Conservation (phyloP, 2,797 vertebrate genomes). For the Columba guinea region DNA sequence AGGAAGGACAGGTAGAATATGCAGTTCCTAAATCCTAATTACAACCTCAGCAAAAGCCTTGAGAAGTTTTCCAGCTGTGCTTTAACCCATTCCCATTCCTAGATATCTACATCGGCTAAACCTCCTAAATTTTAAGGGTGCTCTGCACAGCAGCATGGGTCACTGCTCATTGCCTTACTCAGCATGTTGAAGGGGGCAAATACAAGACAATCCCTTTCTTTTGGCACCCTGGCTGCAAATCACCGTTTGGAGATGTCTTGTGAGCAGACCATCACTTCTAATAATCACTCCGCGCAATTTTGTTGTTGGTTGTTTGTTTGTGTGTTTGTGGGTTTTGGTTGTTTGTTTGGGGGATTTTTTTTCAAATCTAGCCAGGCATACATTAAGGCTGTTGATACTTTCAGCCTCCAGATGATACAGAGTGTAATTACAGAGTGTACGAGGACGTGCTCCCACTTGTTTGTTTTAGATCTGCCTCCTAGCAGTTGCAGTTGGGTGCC, state of each 20-base stretch:
- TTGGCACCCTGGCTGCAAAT: not conserved
- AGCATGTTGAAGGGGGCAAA: not conserved
- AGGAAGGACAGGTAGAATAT: not conserved
- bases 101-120: not conserved
- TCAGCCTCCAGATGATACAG: not conserved
- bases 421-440: not conserved
- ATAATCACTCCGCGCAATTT: not conserved
- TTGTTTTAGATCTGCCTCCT: not conserved
- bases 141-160: not conserved
- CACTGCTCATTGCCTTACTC: accelerated
- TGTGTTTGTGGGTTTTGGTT: no score
- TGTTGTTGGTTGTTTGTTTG: no score
- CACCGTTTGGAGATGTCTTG: not conserved
- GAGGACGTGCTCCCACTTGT: not conserved
- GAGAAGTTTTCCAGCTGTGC: not conserved
- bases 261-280: not conserved
- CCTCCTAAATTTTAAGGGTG: not conserved
- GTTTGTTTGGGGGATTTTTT: no score
- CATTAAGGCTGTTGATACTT: not conserved
- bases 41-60: not conserved
- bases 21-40: not conserved
- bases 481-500: not conserved
- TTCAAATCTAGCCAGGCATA: not conserved
- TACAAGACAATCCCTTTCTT: not conserved
- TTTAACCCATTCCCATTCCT: not conserved